Conservation (phyloP, 1,140 invertebrate genomes). For the Aphaenogaster rudis region DNA sequence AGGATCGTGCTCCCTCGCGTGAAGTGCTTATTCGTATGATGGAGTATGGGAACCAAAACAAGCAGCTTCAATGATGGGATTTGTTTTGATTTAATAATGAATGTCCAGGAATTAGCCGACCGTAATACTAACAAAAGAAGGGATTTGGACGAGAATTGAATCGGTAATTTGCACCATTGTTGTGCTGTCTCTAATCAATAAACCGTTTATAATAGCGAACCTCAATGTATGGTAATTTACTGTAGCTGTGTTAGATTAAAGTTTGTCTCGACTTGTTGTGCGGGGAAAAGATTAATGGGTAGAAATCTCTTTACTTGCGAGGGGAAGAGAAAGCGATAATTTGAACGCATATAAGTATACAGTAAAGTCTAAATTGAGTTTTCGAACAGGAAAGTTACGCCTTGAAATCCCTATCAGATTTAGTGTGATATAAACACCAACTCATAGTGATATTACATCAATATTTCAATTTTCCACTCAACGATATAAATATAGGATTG, state of each 20-base stretch:
- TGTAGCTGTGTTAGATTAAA: neutral
- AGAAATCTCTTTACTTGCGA: neutral
- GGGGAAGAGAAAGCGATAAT: neutral
- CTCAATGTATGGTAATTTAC: slow-evolving; percentile 1
- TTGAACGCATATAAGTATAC: neutral
- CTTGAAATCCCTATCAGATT: neutral
- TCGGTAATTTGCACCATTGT: slow-evolving; percentile 8
- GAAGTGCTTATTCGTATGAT: neutral
- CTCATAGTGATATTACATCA: too few relatives aligned
- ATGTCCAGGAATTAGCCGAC: neutral
- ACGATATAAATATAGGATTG: too few relatives aligned
- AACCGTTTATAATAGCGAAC: slow-evolving; percentile 3
- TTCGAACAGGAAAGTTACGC: neutral
- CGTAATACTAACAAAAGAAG: neutral
- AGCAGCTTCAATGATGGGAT: neutral
- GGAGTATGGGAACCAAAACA: neutral
- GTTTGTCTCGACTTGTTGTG: neutral
- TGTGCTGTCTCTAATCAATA: neutral
- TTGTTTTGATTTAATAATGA: neutral
- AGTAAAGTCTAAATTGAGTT: neutral
- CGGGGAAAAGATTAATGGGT: neutral
- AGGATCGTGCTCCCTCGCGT: neutral
- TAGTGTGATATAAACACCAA: neutral
- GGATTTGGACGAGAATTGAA: slow-evolving; percentile 16
- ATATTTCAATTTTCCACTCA: too few relatives aligned